Evolutionary conservation across 1,140 invertebrate species (phyloP), one percentile per base, ranked within the genome.

Genomic region (Drosophila pruinosa): DNA sequence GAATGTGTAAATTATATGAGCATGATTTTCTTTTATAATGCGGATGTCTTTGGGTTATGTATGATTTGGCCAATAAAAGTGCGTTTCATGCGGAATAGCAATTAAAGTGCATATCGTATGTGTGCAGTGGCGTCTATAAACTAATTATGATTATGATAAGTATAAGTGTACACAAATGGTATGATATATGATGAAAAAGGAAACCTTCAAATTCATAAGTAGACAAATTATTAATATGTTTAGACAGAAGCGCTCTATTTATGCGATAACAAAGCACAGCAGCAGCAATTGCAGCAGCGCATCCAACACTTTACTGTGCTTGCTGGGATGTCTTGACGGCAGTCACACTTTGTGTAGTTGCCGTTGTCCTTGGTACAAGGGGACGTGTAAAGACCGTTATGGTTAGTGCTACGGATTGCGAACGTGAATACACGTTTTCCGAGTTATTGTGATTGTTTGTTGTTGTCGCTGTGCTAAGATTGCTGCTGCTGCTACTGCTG

Each of bases 11-110:
- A 15, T 4, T 43, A 3, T 43, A 8, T 43, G 19, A 14, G 6
- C n/a, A 47, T 47, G 43, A 24, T 62, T 50, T 75, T 56, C 48
- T 56, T 54, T 65, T 38, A 54, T 63, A 34, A 48, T 36, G 28
- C 28, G 47, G 17, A 5, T 21, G 17, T 19, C 17, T 43, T 17
- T 12, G 43, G 5, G 21, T 24, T 48, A 1, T 8, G 8, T 36
- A 22, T 22, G 14, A 47, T 15, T 43, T 68, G 43, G 64, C 56
- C 47, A 41, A 67, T 50, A 41, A 58, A 45, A 53, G 39, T 63
- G 47, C 24, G 22, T 24, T 31, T 45, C 63, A 59, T 67, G 63
- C 63, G 36, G 39, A 54, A 59, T 41, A 67, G 50, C 45, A 63
- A 69, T 54, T 10, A 39, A 64, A 34, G 31, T 70, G 48, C 38